phyloP scores from a whole-genome alignment of 2,888 invertebrate species.

The Torymus texanus region DNA sequence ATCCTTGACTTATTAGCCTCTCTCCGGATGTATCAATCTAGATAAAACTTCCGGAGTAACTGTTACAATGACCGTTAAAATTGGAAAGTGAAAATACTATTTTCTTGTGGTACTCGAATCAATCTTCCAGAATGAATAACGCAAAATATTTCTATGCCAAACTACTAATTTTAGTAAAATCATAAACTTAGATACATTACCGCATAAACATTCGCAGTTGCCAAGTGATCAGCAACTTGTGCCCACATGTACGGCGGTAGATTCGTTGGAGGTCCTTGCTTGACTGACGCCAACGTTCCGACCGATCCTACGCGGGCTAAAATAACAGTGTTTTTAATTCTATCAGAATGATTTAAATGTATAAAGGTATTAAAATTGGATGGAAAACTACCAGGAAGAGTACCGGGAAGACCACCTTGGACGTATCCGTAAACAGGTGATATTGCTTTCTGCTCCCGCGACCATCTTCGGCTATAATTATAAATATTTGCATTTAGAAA shows the following conservation, averaged over 20 bases:
- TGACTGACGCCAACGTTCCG: slow-evolving; percentile 71
- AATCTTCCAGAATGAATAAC: neutral
- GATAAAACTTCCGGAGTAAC: too few relatives aligned
- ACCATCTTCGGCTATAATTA: slow-evolving; percentile 87
- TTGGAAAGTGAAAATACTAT: too few relatives aligned
- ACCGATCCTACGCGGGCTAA: slow-evolving; percentile 72
- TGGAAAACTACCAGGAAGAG: slow-evolving; percentile 66
- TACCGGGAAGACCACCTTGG: slow-evolving; percentile 77
- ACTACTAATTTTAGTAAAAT: too few relatives aligned
- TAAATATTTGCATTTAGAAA: neutral
- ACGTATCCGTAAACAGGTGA: slow-evolving; percentile 93
- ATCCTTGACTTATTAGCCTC: too few relatives aligned
- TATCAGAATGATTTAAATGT: neutral
- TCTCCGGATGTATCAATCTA: too few relatives aligned
- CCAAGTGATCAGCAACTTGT: slow-evolving; percentile 89
- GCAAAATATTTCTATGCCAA: too few relatives aligned
- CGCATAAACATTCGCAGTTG: slow-evolving; percentile 89
- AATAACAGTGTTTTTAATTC: slow-evolving; percentile 56
- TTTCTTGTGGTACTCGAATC: too few relatives aligned
- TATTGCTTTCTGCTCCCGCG: slow-evolving; percentile 88
- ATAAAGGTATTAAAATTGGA: too few relatives aligned
- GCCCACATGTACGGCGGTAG: slow-evolving; percentile 88
- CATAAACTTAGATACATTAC: slow-evolving; percentile 76
- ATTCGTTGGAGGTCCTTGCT: slow-evolving; percentile 72
- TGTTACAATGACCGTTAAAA: too few relatives aligned